Evolutionary conservation across 1,140 invertebrate species (phyloP), one percentile per base, ranked within the genome.

Genomic region (Dreissena rostriformis): DNA sequence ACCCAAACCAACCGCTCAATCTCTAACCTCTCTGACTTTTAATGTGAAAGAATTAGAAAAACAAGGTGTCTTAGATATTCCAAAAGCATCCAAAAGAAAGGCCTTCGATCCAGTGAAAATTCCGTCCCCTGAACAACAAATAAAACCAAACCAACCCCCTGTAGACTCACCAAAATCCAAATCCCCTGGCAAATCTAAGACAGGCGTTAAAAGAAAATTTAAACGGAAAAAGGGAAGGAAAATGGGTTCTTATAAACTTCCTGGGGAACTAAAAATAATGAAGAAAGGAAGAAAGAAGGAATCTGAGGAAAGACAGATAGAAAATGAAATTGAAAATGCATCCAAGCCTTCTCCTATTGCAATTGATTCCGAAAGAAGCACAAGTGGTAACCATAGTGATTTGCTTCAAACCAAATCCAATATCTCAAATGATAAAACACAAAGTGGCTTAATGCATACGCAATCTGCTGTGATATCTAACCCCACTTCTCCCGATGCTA

Each of bases 1-100:
- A 39, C 39, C 39, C 39, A 26, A 14, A 63, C 51, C 28, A 29
- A 61, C 10, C 66, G 39, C 79, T 65, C 29, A 24, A 26, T 53
- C 79, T 51, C 29, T 75, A 11, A 82, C 80, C 57, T 63, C 52
- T n/a, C 55, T 81, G 5, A 82, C 80, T 28, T 82, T 82, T 68
- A 82, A 82, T 68, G 72, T 82, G 15, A 82, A 82, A 68, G 80
- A 82, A 75, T 72, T 82, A 57, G 80, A 82, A 57, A 82, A 82
- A 52, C 65, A 74, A 55, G 80, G 80, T 22, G 72, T 82, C 26
- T 51, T 82, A 68, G 80, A 82, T 68, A 75, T 82, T 61, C 80
- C 80, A 26, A 82, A 74, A 82, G 49, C 51, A 17, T 75, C 71
- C 22, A 82, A 82, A 52, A 66, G 80, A 14, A 82, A 82, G 63